Evolutionary conservation across 2,797 vertebrate species (phyloP), one percentile per base, ranked within the genome.

Genomic region (Cyprinella venusta): DNA sequence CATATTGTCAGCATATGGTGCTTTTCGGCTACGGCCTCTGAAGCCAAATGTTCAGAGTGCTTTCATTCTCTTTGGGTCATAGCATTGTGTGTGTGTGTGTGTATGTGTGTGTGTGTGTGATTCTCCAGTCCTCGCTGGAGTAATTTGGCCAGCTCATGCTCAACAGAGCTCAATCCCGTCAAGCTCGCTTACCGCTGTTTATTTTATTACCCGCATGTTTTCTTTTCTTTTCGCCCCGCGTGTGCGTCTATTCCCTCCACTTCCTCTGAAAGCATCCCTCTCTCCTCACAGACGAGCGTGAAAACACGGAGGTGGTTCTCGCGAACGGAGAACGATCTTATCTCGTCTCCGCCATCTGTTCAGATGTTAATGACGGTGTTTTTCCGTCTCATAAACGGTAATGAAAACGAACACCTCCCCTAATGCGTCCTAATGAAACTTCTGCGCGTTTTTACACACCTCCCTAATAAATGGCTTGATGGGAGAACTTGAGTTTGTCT

Each of bases 311-410:
- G 68, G 76, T 52, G 54, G 68, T 78, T 75, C 40, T 64, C 68
- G 79, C n/a, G 52, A 54, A 63, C 72, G 79, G 82, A 77, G 87
- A 80, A 68, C 68, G 63, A 69, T 61, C 83, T 48, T 65, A 13
- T 72, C 40, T 87, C 85, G 65, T 82, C 86, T 90, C 89, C 81
- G 86, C 92, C 94, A 94, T 95, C 94, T 95, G 93, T 89, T 93
- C 88, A 76, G 24, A 33, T n/a, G 40, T 90, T 94, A 93, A 94
- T 90, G 90, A 92, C 91, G 88, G 83, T 90, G 91, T 94, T 92
- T 93, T 92, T 90, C 92, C 89, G 75, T 87, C 88, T 89, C 92
- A 93, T 93, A 92, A 94, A 93, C 89, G 87, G 87, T 91, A 92
- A 94, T 93, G 91, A 92, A 94, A 93, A 93, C 75, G 82, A 91